Percentiles rank a stretch among this genome's conserved stretches.
These are phyloP conservation scores for Drosophila leonis DNA, from an alignment of 2,888 invertebrate genomes.

Conservation along the genomic window DNA sequence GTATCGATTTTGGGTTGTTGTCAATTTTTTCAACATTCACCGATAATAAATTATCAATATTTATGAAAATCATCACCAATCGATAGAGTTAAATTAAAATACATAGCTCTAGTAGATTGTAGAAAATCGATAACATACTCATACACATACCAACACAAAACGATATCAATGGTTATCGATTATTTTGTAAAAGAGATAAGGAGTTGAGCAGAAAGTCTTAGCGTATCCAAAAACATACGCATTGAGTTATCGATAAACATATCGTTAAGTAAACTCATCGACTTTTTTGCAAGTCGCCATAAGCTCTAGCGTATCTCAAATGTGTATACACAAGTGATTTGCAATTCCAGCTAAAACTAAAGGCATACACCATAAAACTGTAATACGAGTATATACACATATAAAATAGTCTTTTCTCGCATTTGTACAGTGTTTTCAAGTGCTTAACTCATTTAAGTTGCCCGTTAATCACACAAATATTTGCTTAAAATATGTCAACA, in stretches of 20 bases:
- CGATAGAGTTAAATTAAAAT: neutral
- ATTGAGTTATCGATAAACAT: neutral
- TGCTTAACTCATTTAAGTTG: conserved; percentile 6
- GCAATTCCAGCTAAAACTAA: neutral
- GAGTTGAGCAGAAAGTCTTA: neutral
- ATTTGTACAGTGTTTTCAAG: neutral
- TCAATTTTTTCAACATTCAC: too few species aligned
- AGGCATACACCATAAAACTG: neutral
- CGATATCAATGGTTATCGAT: neutral
- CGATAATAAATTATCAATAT: too few species aligned
- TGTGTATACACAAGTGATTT: conserved; percentile 5
- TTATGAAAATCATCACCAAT: too few species aligned
- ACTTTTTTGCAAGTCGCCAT: neutral
- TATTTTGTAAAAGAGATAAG: neutral
- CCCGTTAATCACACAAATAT: conserved; percentile 34
- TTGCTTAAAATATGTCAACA: conserved; percentile 19
- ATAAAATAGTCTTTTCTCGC: neutral
- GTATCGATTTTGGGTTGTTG: neutral
- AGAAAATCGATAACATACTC: neutral
- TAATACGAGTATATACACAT: neutral
- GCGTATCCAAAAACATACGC: neutral
- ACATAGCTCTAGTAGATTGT: neutral
- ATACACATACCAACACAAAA: neutral
- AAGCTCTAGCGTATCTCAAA: neutral
- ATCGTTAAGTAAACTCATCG: neutral